Evolutionary conservation across 2,888 invertebrate genomes (phyloP).

Genomic region (Axea sp.): DNA sequence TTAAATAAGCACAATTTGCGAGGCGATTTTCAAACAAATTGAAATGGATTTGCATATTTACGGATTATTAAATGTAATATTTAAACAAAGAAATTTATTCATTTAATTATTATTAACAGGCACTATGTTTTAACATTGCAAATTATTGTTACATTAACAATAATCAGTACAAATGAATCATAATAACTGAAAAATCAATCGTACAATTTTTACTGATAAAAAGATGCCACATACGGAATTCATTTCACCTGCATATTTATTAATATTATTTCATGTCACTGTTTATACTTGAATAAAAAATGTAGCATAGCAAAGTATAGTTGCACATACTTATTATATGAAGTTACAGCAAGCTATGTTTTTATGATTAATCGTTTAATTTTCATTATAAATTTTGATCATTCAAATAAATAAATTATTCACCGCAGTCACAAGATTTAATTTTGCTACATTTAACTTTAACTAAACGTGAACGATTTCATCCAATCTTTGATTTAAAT

Average conservation of each 20-base stretch:
- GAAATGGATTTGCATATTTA: conserved; percentile 32
- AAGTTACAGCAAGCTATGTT: too few species aligned
- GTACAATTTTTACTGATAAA: conserved; percentile 26
- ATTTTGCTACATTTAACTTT: too few species aligned
- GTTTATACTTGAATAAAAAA: too few species aligned
- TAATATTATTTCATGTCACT: conserved; percentile 23
- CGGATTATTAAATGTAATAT: conserved; percentile 27
- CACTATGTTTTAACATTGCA: background rate
- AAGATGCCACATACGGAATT: background rate
- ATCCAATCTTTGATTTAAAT: too few species aligned
- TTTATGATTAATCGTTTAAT: too few species aligned
- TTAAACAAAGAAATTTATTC: too few species aligned
- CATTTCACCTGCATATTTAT: conserved; percentile 8
- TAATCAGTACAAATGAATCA: conserved; percentile 19
- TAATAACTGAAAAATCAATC: conserved; percentile 15
- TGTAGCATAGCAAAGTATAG: too few species aligned
- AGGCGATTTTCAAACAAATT: conserved; percentile 33
- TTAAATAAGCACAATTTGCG: conserved; percentile 35
- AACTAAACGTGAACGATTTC: too few species aligned
- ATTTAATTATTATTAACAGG: conserved; percentile 26
- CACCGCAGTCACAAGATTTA: too few species aligned
- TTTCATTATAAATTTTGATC: too few species aligned
- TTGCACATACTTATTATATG: too few species aligned
- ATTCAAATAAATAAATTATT: too few species aligned
- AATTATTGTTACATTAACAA: conserved; percentile 1